phyloP scores from a whole-genome alignment of 2,113 vertebrate genomes.

The Corapipo altera region DNA sequence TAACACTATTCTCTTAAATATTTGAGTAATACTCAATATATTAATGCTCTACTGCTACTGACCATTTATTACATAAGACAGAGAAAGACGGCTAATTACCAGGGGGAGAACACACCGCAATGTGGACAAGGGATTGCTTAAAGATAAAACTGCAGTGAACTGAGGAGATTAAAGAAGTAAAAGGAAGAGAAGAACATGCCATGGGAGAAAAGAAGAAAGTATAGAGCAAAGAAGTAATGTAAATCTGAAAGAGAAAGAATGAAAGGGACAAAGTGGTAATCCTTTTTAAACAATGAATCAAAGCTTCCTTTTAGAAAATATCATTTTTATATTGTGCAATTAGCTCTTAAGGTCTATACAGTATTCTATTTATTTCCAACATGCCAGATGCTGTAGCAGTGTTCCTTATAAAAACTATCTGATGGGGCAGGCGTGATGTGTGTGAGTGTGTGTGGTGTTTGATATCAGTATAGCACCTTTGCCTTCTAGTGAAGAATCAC shows the following conservation, averaged over 20 bases:
- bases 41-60: neutral
- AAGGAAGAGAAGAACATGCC: neutral
- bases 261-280: neutral
- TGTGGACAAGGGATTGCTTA: neutral
- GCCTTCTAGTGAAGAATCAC: neutral
- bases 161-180: neutral
- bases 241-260: neutral
- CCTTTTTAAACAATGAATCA: neutral
- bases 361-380: neutral
- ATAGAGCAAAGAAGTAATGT: neutral
- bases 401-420: neutral
- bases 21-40: neutral
- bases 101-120: neutral
- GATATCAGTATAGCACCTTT: neutral
- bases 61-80: neutral
- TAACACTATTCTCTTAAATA: neutral
- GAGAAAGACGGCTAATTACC: neutral
- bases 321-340: neutral
- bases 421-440: fast-evolving
- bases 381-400: neutral
- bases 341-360: neutral
- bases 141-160: neutral
- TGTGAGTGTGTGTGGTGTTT: neutral
- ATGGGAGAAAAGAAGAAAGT: neutral
- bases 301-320: neutral